These are phyloP conservation scores for Abrostola triplasia DNA, from an alignment of 2,888 invertebrate species.

Conservation along the genomic window DNA sequence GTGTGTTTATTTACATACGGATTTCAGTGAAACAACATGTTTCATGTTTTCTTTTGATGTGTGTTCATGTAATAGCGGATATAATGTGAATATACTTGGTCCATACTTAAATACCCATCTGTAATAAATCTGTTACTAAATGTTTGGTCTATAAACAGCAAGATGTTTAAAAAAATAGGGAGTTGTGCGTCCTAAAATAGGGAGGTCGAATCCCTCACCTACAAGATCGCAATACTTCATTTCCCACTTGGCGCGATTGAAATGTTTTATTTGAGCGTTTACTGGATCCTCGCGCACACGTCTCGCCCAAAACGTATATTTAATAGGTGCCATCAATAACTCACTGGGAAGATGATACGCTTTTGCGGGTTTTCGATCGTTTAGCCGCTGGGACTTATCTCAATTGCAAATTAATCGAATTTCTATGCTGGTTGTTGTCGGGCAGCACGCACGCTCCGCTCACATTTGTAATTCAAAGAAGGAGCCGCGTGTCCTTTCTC, in stretches of 20 bases:
- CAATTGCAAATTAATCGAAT: constrained; percentile 87
- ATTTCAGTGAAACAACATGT: constrained; percentile 31
- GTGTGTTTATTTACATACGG: constrained; percentile 22
- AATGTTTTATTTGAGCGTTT: constrained; percentile 83
- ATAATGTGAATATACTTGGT: neutral
- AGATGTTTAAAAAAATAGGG: constrained; percentile 59
- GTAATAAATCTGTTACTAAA: neutral
- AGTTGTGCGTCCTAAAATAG: constrained; percentile 63
- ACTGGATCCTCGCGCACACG: constrained; percentile 71
- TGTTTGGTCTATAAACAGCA: constrained; percentile 14
- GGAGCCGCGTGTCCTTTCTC: constrained; percentile 68
- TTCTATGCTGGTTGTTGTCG: constrained; percentile 75
- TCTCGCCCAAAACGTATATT: constrained; percentile 83
- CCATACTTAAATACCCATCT: constrained; percentile 4
- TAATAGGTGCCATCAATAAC: constrained; percentile 88
- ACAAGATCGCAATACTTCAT: constrained; percentile 79
- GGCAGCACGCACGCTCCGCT: constrained; percentile 67
- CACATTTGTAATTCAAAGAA: constrained; percentile 81
- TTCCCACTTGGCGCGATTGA: constrained; percentile 82
- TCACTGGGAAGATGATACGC: constrained; percentile 82
- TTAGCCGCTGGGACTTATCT: constrained; percentile 80
- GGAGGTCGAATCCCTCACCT: constrained; percentile 72
- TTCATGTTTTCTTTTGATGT: constrained; percentile 27
- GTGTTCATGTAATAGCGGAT: constrained; percentile 5
- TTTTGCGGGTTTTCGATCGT: constrained; percentile 78